These are phyloP conservation scores for Orthosia cruda DNA, from an alignment of 2,888 invertebrate species.

Conservation along the genomic window DNA sequence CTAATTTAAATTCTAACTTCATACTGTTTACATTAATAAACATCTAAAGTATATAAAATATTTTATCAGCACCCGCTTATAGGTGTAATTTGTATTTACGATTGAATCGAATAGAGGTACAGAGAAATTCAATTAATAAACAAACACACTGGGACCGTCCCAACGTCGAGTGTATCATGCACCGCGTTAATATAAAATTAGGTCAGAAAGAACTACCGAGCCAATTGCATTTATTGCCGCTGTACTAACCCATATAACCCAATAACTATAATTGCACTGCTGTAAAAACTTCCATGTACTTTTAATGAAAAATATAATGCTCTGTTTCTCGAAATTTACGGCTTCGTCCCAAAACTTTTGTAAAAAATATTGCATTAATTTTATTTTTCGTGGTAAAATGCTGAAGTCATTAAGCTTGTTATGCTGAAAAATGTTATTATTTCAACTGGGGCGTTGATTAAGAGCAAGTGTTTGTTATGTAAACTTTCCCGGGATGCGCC, in stretches of 20 bases:
- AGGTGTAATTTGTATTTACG: conserved; percentile 31
- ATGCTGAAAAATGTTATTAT: conserved; percentile 19
- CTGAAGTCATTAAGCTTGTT: conserved; percentile 17
- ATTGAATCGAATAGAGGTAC: conserved; percentile 34
- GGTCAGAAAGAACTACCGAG: conserved; percentile 64
- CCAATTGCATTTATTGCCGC: conserved; percentile 62
- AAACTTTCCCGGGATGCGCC: conserved; percentile 23
- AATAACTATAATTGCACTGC: conserved; percentile 34
- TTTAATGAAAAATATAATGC: conserved; percentile 24
- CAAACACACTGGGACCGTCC: conserved; percentile 22
- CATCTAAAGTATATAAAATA: conserved; percentile 32
- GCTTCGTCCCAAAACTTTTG: conserved; percentile 5
- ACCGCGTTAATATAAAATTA: conserved; percentile 61
- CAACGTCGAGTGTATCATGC: conserved; percentile 48
- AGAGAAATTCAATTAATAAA: conserved; percentile 49
- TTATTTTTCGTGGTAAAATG: conserved; percentile 11
- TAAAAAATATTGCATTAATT: conserved; percentile 16
- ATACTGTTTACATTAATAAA: conserved; percentile 52
- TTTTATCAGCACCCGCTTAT: conserved; percentile 31
- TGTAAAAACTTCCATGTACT: conserved; percentile 28
- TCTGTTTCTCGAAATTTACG: conserved; percentile 9
- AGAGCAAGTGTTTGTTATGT: conserved; percentile 36
- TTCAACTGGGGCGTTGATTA: conserved; percentile 27
- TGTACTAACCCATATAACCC: conserved; percentile 48
- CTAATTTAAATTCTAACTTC: conserved; percentile 63